Evolutionary conservation across 2,888 invertebrate species (phyloP).

Genomic region (Panzeria rudis): DNA sequence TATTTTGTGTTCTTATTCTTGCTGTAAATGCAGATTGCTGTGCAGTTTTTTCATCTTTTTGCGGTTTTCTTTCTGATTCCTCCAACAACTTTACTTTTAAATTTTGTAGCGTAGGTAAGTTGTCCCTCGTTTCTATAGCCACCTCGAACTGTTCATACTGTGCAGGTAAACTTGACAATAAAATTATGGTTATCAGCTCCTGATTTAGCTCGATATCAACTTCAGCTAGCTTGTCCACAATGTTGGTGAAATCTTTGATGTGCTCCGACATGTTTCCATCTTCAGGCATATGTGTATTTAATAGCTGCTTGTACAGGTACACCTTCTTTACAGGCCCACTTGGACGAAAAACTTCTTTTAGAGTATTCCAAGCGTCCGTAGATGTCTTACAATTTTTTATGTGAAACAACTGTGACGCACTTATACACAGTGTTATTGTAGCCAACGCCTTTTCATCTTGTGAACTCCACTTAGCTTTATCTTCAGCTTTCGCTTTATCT

Average conservation of each 20-base stretch:
- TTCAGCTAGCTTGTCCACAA: constrained; percentile 50
- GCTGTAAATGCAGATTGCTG: constrained; percentile 10
- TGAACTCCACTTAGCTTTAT: background rate
- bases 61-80: constrained; percentile 49
- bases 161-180: constrained; percentile 59
- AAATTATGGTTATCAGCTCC: constrained; percentile 46
- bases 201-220: constrained; percentile 18
- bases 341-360: constrained; percentile 58
- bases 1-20: background rate
- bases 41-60: constrained; percentile 11
- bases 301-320: constrained; percentile 57
- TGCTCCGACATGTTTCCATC: constrained; percentile 29
- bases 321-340: constrained; percentile 61
- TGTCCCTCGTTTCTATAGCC: constrained; percentile 58
- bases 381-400: constrained; percentile 67
- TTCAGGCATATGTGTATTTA: constrained; percentile 50
- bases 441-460: constrained; percentile 52
- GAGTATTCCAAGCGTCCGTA: constrained; percentile 54
- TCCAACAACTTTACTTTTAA: constrained; percentile 67
- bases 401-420: constrained; percentile 54
- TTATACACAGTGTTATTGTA: constrained; percentile 51
- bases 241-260: constrained; percentile 6
- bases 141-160: constrained; percentile 65
- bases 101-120: constrained; percentile 53
- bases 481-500: background rate